Evolutionary conservation across 37 sponge, comb jelly and placozoan species (phyloP).

Genomic region (Beroe ovata): DNA sequence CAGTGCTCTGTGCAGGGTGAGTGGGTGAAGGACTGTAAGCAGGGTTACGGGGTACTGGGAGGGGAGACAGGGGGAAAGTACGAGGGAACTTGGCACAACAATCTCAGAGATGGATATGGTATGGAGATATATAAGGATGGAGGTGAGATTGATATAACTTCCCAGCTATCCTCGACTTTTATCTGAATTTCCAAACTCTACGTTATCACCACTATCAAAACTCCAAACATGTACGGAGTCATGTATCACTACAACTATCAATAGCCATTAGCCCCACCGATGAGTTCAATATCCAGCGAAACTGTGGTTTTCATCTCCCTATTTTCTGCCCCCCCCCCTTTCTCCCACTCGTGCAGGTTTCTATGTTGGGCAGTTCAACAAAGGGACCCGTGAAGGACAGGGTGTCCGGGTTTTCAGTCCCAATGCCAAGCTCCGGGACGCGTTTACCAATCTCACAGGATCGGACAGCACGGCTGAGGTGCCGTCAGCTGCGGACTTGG

Average conservation of each 20-base stretch:
- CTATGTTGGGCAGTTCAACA: conserved; percentile 50
- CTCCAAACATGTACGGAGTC: no score
- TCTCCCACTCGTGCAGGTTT: conserved; percentile 23
- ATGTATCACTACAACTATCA: no score
- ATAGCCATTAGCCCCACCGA: no score
- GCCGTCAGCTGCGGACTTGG: conserved; percentile 39
- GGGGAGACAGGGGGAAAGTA: not conserved
- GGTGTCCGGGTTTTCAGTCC: conserved; percentile 57
- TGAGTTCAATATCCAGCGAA: no score
- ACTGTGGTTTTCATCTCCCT: no score
- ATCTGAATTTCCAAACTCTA: no score
- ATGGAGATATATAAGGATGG: conserved; percentile 58
- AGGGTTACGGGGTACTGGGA: conserved; percentile 37
- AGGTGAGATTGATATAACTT: conserved; percentile 1
- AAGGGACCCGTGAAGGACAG: conserved; percentile 27
- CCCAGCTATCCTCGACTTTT: no score
- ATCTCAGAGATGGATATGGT: conserved; percentile 23
- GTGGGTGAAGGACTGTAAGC: conserved; percentile 65
- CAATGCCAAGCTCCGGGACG: conserved; percentile 17
- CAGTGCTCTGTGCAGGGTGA: no score
- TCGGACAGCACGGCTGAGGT: conserved; percentile 12
- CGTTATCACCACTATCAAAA: no score
- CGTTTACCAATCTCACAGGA: not conserved
- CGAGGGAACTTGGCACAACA: conserved; percentile 56
- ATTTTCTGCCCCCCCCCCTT: no score